These are phyloP conservation scores for Punctoribates punctum DNA, from an alignment of 2,888 invertebrate genomes.

Conservation along the genomic window DNA sequence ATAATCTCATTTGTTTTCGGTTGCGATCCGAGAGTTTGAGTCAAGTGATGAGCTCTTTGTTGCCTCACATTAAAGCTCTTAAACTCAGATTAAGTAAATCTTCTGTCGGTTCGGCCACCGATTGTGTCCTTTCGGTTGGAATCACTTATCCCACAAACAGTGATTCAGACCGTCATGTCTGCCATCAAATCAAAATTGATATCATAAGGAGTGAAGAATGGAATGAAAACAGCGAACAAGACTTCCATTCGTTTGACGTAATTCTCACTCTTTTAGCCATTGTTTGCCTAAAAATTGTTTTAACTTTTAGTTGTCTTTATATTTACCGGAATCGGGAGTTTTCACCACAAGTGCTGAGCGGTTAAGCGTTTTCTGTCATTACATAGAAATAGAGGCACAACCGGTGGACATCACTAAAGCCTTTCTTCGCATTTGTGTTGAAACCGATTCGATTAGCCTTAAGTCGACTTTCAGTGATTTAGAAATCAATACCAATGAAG, in stretches of 20 bases:
- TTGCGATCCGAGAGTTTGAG: background rate
- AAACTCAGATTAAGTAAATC: constrained; percentile 1
- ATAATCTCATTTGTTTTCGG: background rate
- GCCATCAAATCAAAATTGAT: background rate
- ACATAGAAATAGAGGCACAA: background rate
- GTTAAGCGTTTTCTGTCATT: background rate
- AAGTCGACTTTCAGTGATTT: constrained; percentile 2
- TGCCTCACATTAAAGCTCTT: background rate
- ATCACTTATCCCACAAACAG: background rate
- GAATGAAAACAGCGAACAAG: background rate
- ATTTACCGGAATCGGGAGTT: background rate
- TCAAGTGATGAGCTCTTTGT: constrained; percentile 9
- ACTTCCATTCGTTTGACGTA: constrained; percentile 1
- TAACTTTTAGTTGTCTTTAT: background rate
- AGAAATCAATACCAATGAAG: background rate
- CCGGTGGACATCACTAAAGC: background rate
- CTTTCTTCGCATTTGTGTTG: background rate
- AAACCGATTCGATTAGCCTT: background rate
- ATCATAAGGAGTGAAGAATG: background rate
- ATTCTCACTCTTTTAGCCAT: background rate
- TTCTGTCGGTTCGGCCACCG: background rate
- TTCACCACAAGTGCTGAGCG: background rate
- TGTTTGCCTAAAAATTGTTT: background rate
- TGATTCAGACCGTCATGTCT: background rate
- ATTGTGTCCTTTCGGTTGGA: background rate